These are phyloP conservation scores for Goniozus legneri DNA, from an alignment of 1,140 invertebrate genomes.

Conservation along the genomic window DNA sequence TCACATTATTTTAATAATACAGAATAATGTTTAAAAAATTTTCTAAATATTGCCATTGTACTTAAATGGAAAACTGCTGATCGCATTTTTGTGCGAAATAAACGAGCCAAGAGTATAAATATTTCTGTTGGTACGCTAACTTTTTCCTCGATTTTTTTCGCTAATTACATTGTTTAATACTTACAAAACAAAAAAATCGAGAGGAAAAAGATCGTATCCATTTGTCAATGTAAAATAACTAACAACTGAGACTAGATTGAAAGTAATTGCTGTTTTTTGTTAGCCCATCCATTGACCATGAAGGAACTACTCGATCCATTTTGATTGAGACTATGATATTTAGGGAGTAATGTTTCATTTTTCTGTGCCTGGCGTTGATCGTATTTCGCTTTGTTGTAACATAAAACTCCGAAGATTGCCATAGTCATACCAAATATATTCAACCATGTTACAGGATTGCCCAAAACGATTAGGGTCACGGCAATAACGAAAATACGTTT, in stretches of 20 bases:
- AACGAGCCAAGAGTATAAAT: constrained; percentile 8
- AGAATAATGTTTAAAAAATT: background rate
- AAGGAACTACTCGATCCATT: constrained; percentile 33
- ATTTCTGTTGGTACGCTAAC: background rate
- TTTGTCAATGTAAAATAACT: constrained; percentile 9
- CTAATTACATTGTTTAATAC: too few species aligned
- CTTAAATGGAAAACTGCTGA: background rate
- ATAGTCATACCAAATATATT: constrained; percentile 90
- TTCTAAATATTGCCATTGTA: background rate
- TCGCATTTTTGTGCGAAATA: constrained; percentile 7
- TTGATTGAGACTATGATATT: constrained; percentile 39
- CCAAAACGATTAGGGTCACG: constrained; percentile 81
- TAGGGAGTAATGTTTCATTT: constrained; percentile 55
- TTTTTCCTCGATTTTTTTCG: too few species aligned
- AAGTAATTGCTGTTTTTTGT: constrained; percentile 27
- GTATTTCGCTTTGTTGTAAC: constrained; percentile 84
- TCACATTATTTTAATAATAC: background rate
- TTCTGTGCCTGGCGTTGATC: constrained; percentile 62
- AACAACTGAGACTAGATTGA: constrained; percentile 36
- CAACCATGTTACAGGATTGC: constrained; percentile 85
- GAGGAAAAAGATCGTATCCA: background rate
- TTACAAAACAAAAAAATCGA: constrained; percentile 4
- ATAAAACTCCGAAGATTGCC: constrained; percentile 85
- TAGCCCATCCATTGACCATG: constrained; percentile 35
- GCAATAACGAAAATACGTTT: constrained; percentile 92